These are phyloP conservation scores for Cerceris ruficornis DNA, from an alignment of 2,888 invertebrate species.

Conservation along the genomic window DNA sequence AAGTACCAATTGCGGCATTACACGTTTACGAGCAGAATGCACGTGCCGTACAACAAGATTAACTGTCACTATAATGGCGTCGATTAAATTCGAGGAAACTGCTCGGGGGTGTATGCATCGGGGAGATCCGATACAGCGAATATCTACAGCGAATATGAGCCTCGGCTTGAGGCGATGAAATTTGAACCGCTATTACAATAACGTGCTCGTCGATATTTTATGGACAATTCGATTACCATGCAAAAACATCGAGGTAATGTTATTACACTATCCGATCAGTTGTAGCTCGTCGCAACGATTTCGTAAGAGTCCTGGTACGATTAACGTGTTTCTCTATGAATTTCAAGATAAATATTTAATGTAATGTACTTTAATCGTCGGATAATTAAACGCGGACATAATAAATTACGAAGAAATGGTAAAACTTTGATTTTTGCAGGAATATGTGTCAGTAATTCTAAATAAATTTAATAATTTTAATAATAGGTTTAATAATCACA, in stretches of 20 bases:
- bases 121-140: slow-evolving; percentile 32
- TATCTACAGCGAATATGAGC: slow-evolving; percentile 32
- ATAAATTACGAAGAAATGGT: no score
- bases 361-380: no score
- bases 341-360: no score
- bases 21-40: slow-evolving; percentile 41
- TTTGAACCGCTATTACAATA: slow-evolving; percentile 22
- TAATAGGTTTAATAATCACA: no score
- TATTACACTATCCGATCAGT: no score
- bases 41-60: slow-evolving; percentile 45
- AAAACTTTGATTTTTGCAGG: no score
- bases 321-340: no score
- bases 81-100: slow-evolving; percentile 60
- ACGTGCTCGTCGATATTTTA: background rate
- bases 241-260: background rate
- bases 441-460: no score
- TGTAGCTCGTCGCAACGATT: no score
- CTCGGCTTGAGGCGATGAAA: slow-evolving; percentile 27
- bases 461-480: no score
- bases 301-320: no score
- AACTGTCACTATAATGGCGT: slow-evolving; percentile 54
- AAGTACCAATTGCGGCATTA: slow-evolving; percentile 31
- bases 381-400: no score
- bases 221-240: background rate
- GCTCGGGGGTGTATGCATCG: slow-evolving; percentile 42